Base-by-base conservation (phyloP, 2,113 vertebrate genomes). In the Callipepla californica region DNA sequence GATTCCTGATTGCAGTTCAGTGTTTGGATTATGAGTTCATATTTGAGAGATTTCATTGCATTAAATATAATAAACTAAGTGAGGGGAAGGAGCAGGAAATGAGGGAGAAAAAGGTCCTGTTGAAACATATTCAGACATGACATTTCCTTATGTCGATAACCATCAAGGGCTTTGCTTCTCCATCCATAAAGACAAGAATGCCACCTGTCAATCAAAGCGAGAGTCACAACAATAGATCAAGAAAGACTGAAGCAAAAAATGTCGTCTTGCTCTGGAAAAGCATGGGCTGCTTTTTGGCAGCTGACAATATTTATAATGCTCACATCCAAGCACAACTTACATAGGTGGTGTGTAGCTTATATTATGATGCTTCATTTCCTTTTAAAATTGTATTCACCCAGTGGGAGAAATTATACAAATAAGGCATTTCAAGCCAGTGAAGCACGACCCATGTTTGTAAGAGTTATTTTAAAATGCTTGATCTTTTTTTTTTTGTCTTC, bases 101-200 rank as follows among this genome's bases (percentile, higher is more conserved):
- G 72, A 93, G 67, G 72, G 61, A 58, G n/a, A 44, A 89, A 94
- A 95, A 96, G 96, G 96, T 95, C 88, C 85, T 50, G 57, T 82
- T 70, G 93, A 97, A 97, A 97, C 91, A 87, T 95, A 97, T 97
- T 98, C 97, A 98, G 97, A 97, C 97, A 95, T 98, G 98, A 99
- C 98, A 98, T 99, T 99, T 99, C 97, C 97, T 97, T 97, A 97
- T 98, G 98, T 98, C 98, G 98, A 99, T 99, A 99, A 98, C 98
- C 98, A 98, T 99, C 98, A 97, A 89, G 97, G 97, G 97, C 97
- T 98, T 97, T 98, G 98, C 98, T 98, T 98, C 97, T 97, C 97
- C 97, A 98, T 97, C 98, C 98, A 97, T 96, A 97, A 98, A 98
- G 98, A 98, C 98, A 98, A 97, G 98, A 99, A 99, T 99, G 98